These are phyloP conservation scores for Gadopsis bispinosus DNA, from an alignment of 2,797 vertebrate species.

Conservation along the genomic window DNA sequence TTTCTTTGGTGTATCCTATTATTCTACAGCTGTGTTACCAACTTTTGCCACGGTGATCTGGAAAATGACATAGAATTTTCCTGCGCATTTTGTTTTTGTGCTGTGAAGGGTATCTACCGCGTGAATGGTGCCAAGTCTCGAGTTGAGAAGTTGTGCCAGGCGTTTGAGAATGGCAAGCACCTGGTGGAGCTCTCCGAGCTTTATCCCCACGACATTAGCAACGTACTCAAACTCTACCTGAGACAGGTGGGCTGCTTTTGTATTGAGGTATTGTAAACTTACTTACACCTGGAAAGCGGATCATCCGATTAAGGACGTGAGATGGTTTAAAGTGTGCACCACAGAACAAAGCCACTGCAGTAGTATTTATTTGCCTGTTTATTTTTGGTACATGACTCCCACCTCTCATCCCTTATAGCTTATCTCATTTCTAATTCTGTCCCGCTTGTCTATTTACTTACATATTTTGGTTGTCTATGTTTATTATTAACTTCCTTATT, in stretches of 20 bases:
- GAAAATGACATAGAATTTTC: conserved; percentile 27
- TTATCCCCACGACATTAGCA: conserved; percentile 96
- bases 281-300: not conserved
- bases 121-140: conserved; percentile 97
- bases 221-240: conserved; percentile 97
- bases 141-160: conserved; percentile 97
- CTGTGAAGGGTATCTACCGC: conserved; percentile 92
- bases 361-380: conserved; percentile 52
- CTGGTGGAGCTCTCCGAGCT: conserved; percentile 96
- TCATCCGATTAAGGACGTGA: not conserved
- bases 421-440: conserved; percentile 49
- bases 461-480: conserved; percentile 40
- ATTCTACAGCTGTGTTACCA: not conserved
- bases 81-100: conserved; percentile 36
- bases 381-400: conserved; percentile 31
- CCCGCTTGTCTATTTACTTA: conserved; percentile 50
- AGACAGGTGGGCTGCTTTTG: conserved; percentile 88
- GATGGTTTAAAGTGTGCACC: conserved; percentile 2
- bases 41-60: conserved; percentile 6
- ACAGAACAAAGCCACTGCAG: not conserved
- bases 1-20: not conserved
- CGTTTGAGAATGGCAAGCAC: conserved; percentile 97
- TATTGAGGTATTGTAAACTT: not conserved
- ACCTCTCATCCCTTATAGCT: conserved; percentile 21
- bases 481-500: conserved; percentile 54